Conservation (phyloP, 2,797 vertebrate species). For the Arremon aurantiirostris region DNA sequence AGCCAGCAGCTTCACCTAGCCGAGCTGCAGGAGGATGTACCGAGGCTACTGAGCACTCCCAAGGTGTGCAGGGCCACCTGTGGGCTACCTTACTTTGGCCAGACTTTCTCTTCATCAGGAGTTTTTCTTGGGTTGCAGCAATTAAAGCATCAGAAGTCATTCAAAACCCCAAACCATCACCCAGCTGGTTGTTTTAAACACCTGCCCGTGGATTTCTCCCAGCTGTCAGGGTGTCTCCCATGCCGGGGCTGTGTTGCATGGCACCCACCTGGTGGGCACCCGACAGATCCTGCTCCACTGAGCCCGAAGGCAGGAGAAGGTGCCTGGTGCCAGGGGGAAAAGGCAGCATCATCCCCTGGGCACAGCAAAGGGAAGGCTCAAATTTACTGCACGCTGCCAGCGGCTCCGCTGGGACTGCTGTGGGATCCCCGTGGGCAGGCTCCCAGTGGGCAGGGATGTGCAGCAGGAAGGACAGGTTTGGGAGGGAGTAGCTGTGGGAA, state of each 20-base stretch:
- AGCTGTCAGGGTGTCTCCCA: neutral
- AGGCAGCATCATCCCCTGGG: neutral
- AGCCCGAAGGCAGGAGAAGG: neutral
- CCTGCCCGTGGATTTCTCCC: neutral
- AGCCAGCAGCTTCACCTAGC: neutral
- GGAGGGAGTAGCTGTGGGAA: slow-evolving; percentile 58
- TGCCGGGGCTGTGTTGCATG: fast-evolving
- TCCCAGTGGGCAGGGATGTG: slow-evolving; percentile 47
- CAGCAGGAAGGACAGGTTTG: slow-evolving; percentile 62
- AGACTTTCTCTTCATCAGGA: neutral
- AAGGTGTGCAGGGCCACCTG: neutral
- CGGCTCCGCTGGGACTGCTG: neutral
- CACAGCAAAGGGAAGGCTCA: neutral
- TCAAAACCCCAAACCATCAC: neutral
- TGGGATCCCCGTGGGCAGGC: slow-evolving; percentile 58
- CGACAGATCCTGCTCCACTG: fast-evolving
- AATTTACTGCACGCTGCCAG: neutral
- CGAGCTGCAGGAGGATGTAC: fast-evolving
- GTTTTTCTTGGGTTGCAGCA: neutral
- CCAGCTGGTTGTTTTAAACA: neutral
- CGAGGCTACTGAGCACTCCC: fast-evolving
- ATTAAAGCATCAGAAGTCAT: neutral
- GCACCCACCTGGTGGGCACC: neutral
- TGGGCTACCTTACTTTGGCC: neutral
- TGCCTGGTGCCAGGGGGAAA: fast-evolving